Percentiles rank a stretch among this genome's conserved stretches.
Conservation (phyloP, 2,888 invertebrate species). For the Sminthurides aquaticus region DNA sequence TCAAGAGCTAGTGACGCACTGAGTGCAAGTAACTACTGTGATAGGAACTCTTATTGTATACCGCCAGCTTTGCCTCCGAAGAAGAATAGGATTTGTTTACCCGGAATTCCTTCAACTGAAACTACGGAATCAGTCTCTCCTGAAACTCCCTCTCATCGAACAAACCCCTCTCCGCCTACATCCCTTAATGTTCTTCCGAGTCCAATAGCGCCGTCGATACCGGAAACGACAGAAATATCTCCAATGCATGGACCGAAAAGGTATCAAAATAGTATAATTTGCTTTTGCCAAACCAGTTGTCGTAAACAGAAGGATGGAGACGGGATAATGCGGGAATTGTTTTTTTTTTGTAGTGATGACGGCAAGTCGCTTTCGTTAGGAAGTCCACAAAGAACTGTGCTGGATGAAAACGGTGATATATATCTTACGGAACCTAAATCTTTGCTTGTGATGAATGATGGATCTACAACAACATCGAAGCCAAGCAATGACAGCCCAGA, state of each 20-base stretch:
- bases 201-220: not conserved
- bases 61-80: conserved; percentile 32
- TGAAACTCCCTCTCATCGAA: not conserved
- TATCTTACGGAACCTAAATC: conserved; percentile 36
- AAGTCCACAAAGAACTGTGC: conserved; percentile 28
- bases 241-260: not conserved
- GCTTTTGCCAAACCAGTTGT: not conserved
- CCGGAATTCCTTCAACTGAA: not conserved
- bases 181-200: not conserved
- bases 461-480: conserved; percentile 17
- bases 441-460: conserved; percentile 33
- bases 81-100: conserved; percentile 12
- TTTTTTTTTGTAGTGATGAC: not conserved
- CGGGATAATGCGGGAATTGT: too few relatives aligned
- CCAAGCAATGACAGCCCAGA: conserved; percentile 66
- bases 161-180: not conserved
- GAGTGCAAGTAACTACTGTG: not conserved
- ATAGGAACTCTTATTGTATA: not conserved
- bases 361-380: conserved; percentile 9
- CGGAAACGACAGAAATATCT: not conserved
- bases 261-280: too few relatives aligned
- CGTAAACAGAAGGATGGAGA: too few relatives aligned
- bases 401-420: conserved; percentile 31
- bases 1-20: not conserved
- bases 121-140: not conserved